A percentile compares a stretch with the other conserved stretches of the same genome.
These are phyloP conservation scores for Scalopus aquaticus DNA, from an alignment of 2,113 vertebrate genomes.

Conservation along the genomic window DNA sequence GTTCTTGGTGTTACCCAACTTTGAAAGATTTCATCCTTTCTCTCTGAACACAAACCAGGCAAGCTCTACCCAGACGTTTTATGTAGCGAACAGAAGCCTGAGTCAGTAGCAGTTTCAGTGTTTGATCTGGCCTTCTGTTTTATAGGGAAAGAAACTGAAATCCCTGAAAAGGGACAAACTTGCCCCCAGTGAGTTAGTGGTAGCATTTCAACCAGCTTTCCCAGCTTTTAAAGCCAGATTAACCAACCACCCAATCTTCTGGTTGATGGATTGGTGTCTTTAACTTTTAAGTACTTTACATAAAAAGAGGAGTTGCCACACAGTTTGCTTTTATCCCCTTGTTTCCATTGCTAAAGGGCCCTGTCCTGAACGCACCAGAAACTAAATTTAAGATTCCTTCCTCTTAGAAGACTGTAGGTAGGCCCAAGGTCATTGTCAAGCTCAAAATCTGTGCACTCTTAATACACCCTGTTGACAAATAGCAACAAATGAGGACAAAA, in stretches of 20 bases:
- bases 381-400: not conserved
- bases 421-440: not conserved
- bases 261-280: not conserved
- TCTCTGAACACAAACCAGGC: not conserved
- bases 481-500: not conserved
- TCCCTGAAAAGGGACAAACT: not conserved
- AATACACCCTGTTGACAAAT: not conserved
- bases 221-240: not conserved
- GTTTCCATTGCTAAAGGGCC: not conserved
- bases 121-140: not conserved
- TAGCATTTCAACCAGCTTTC: not conserved
- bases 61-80: not conserved
- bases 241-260: not conserved
- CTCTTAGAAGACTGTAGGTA: not conserved
- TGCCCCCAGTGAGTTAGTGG: not conserved
- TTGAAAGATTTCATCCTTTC: not conserved
- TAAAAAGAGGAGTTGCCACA: not conserved
- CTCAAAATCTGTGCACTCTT: not conserved
- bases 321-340: not conserved
- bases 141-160: not conserved
- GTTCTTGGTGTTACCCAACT: not conserved
- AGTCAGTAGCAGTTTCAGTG: not conserved
- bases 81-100: not conserved
- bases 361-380: not conserved
- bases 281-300: slow-evolving; percentile 18